Conservation (phyloP, 2,797 vertebrate genomes). For the Meriones psammophilus region DNA sequence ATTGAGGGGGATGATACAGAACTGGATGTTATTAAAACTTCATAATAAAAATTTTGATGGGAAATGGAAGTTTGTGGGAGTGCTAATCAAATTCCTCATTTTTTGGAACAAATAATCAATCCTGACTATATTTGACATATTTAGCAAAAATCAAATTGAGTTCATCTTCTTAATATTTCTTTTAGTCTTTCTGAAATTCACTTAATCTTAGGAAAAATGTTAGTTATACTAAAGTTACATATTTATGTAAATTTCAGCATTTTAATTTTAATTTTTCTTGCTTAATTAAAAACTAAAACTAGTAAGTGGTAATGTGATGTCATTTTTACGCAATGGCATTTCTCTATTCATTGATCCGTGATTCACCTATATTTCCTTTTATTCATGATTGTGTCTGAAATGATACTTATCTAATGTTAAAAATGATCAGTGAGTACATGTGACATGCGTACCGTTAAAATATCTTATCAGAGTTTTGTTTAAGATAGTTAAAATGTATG, state of each 20-base stretch:
- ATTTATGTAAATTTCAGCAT: slow-evolving; percentile 38
- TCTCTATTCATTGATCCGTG: not conserved
- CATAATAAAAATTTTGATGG: slow-evolving; percentile 72
- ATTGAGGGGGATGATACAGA: slow-evolving; percentile 73
- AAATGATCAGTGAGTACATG: not conserved
- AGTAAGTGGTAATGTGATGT: not conserved
- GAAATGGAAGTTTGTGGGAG: slow-evolving; percentile 46
- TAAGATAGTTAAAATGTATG: not conserved
- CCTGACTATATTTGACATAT: slow-evolving; percentile 73
- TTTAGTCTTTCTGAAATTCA: slow-evolving; percentile 47
- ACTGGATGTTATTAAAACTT: slow-evolving; percentile 72
- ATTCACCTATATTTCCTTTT: not conserved
- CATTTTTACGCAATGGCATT: slow-evolving; percentile 43
- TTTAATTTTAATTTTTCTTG: slow-evolving; percentile 32
- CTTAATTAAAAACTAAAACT: not conserved
- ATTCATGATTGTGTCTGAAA: not conserved
- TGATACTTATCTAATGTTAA: not conserved
- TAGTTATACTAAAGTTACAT: not conserved
- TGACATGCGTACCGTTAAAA: not conserved
- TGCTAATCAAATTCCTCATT: slow-evolving; percentile 70
- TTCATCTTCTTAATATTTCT: slow-evolving; percentile 57
- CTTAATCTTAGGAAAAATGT: slow-evolving; percentile 7
- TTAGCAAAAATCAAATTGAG: slow-evolving; percentile 53
- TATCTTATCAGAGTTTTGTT: not conserved
- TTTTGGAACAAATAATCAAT: slow-evolving; percentile 74